Conservation (phyloP, 2,888 invertebrate species). For the Standfussiana lucernea region DNA sequence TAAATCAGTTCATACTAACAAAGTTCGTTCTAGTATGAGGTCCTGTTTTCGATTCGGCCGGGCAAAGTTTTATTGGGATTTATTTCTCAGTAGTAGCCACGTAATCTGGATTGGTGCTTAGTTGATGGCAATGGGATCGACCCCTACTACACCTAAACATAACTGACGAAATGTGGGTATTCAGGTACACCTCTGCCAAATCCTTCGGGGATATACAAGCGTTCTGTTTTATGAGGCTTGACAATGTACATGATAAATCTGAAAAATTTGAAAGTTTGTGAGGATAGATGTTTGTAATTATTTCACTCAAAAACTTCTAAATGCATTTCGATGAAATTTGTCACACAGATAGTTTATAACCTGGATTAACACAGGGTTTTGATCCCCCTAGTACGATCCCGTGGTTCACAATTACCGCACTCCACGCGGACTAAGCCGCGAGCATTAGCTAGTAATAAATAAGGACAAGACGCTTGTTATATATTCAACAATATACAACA, state of each 20-base stretch:
- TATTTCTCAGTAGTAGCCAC: not conserved
- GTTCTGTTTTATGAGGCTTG: not conserved
- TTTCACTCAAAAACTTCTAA: not conserved
- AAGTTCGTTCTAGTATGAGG: too few relatives aligned
- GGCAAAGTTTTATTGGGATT: too few relatives aligned
- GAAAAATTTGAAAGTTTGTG: not conserved
- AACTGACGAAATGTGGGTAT: not conserved
- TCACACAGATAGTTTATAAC: not conserved
- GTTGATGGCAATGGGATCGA: not conserved
- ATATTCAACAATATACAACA: constrained; percentile 39
- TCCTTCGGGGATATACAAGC: not conserved
- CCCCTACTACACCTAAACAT: not conserved
- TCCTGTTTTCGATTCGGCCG: too few relatives aligned
- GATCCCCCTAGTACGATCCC: too few relatives aligned
- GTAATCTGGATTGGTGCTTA: not conserved
- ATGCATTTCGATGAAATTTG: not conserved
- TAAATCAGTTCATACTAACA: too few relatives aligned
- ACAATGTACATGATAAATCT: not conserved
- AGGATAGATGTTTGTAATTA: not conserved
- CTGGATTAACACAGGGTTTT: not conserved
- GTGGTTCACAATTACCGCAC: not conserved
- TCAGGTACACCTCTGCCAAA: not conserved
- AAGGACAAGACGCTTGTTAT: constrained; percentile 7
- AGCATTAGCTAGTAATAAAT: not conserved
- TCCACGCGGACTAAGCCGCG: not conserved